Percentiles rank a stretch among this genome's conserved stretches.
Evolutionary conservation across 2,888 invertebrate species (phyloP).

Genomic region (Acheta domesticus): DNA sequence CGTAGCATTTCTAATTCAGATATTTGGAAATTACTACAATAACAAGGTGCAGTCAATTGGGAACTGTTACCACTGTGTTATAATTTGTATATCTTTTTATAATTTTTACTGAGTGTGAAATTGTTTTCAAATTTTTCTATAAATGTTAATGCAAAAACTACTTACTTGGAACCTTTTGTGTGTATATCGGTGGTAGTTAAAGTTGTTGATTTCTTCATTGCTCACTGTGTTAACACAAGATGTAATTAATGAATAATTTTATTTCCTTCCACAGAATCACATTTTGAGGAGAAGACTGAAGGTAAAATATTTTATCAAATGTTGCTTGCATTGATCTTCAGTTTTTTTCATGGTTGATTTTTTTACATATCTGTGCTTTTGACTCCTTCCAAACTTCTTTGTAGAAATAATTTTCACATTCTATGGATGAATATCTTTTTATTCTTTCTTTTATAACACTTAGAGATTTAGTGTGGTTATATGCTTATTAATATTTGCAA

Average conservation of each 20-base stretch:
- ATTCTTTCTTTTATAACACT: constrained; percentile 5
- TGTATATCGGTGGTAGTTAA: no score
- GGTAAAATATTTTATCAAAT: constrained; percentile 32
- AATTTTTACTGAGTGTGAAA: no score
- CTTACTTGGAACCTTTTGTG: no score
- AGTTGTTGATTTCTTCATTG: not conserved
- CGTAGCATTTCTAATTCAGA: no score
- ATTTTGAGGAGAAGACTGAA: constrained; percentile 40
- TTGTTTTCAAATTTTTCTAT: no score
- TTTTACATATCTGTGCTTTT: not conserved
- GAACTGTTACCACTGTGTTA: no score
- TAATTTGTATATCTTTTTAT: no score
- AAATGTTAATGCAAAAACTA: no score
- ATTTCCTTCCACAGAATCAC: constrained; percentile 37
- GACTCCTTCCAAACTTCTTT: not conserved
- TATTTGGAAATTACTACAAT: no score
- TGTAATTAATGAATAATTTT: no score
- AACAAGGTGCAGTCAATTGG: no score
- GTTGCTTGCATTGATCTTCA: not conserved
- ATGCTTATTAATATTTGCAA: no score
- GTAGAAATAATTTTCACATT: not conserved
- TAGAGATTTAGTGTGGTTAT: not conserved
- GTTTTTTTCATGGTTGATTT: constrained; percentile 6
- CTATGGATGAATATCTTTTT: not conserved
- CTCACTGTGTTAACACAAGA: not conserved